Percentiles rank a stretch among this genome's conserved stretches.
These are phyloP conservation scores for Pachymerium ferrugineum DNA, from an alignment of 2,888 invertebrate species.

Conservation along the genomic window DNA sequence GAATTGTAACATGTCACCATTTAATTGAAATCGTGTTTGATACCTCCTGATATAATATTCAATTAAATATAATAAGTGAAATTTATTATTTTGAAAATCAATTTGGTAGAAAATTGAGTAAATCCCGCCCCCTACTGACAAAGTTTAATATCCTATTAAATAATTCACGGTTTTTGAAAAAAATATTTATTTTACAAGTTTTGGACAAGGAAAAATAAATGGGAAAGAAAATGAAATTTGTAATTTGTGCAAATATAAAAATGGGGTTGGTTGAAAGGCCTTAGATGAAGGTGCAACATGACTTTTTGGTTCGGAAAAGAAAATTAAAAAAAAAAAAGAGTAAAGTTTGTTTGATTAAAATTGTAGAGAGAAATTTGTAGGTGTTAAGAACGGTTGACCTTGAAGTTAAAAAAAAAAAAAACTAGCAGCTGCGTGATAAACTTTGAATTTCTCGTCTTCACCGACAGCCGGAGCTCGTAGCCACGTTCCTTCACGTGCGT, in stretches of 20 bases:
- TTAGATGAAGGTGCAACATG: not conserved
- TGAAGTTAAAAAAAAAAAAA: not conserved
- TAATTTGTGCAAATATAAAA: too few relatives aligned
- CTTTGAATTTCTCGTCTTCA: not conserved
- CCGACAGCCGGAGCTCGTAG: conserved; percentile 24
- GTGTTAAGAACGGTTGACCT: not conserved
- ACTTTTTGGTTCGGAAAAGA: too few relatives aligned
- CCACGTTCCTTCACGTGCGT: conserved; percentile 23
- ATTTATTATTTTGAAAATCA: conserved; percentile 16
- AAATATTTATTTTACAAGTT: too few relatives aligned
- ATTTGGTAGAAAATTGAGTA: not conserved
- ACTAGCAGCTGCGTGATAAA: not conserved
- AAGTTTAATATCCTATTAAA: not conserved
- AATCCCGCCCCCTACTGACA: not conserved
- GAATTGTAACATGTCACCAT: too few relatives aligned
- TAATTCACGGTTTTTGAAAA: too few relatives aligned
- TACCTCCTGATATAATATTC: too few relatives aligned
- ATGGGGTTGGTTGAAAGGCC: not conserved
- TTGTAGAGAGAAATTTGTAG: not conserved
- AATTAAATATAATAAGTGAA: not conserved
- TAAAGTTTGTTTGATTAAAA: not conserved
- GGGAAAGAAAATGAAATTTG: not conserved
- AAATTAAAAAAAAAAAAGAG: not conserved
- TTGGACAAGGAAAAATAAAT: not conserved
- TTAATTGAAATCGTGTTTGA: too few relatives aligned